Evolutionary conservation across 2,888 invertebrate genomes (phyloP).

Genomic region (Oxytorus armatus): DNA sequence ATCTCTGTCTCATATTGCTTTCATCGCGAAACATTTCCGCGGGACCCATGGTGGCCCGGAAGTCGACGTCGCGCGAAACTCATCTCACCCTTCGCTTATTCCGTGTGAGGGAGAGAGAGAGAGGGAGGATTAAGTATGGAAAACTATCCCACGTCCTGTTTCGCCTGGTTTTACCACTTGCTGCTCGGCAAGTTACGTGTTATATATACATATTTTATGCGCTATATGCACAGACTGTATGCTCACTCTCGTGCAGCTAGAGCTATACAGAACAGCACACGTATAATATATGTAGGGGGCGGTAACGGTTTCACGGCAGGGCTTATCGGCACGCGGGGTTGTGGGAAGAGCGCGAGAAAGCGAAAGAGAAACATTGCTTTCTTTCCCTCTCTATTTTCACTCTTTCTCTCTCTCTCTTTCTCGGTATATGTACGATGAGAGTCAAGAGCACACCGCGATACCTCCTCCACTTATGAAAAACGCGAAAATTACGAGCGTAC

Average conservation of each 20-base stretch:
- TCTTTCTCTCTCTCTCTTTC: conserved; percentile 11
- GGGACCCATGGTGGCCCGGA: conserved; percentile 25
- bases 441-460: conserved; percentile 8
- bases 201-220: conserved; percentile 33
- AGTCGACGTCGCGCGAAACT: neutral
- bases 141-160: conserved; percentile 34
- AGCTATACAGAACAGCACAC: conserved; percentile 38
- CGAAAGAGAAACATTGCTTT: conserved; percentile 45
- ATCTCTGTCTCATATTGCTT: conserved; percentile 17
- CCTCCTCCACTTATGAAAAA: conserved; percentile 55
- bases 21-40: conserved; percentile 39
- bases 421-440: neutral
- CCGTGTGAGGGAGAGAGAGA: neutral
- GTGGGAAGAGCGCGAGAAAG: conserved; percentile 35
- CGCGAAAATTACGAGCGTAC: conserved; percentile 51
- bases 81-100: conserved; percentile 15
- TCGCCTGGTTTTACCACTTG: conserved; percentile 46
- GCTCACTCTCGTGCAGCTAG: conserved; percentile 3
- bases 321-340: conserved; percentile 58
- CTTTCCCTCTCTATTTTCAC: neutral
- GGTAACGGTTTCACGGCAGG: conserved; percentile 48
- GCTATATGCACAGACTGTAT: conserved; percentile 14
- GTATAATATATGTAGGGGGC: conserved; percentile 45
- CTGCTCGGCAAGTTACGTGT: conserved; percentile 59
- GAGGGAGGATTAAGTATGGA: conserved; percentile 23